Evolutionary conservation across 2,888 invertebrate genomes (phyloP), one percentile per base, ranked within the genome.

Genomic region (Atrina japonica): DNA sequence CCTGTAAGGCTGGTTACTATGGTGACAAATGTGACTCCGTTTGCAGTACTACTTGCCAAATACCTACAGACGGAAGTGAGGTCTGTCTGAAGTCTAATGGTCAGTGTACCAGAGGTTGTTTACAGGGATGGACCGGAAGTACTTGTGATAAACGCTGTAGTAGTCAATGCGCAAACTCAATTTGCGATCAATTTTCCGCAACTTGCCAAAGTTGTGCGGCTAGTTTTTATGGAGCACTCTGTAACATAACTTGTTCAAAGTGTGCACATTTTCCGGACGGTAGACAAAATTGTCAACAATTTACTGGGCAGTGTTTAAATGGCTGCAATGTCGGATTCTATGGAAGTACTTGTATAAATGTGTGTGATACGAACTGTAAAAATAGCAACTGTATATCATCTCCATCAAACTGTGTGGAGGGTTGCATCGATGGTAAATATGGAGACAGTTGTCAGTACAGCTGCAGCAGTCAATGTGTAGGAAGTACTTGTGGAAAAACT

Each of bases 1-100:
- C 30, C 9, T 71, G 71, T 58, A 29, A 40, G 30, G 21, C 49
- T 14, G 71, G 71, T n/a, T 71, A 61, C 40, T 56, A 63, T 56
- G 71, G 71, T 0, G 35, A 29, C 23, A 58, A 61, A 11, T 71
- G 71, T 50, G 27, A 40, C 6, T 43, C n/a, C 2, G 7, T 30
- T n/a, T 71, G 71, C 35, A 47, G 55, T 9, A 1, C 41, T 2
- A 47, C 11, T 27, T 71, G 71, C 47, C 23, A 47, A 7, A 9
- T 52, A 11, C 27, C 52, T 9, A 23, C 23, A 21, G 23, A 52
- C 16, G 29, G 7, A 3, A 29, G 50, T 2, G n/a, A 16, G 3
- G 29, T 29, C 27, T 71, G 71, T 50, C 49, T 30, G 16, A 40
- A 55, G 16, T 18, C 30, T 16, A 27, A 55, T 16, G 71, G 66